phyloP scores from a whole-genome alignment of 2,113 vertebrate species.

The Benitochromis conjunctus region DNA sequence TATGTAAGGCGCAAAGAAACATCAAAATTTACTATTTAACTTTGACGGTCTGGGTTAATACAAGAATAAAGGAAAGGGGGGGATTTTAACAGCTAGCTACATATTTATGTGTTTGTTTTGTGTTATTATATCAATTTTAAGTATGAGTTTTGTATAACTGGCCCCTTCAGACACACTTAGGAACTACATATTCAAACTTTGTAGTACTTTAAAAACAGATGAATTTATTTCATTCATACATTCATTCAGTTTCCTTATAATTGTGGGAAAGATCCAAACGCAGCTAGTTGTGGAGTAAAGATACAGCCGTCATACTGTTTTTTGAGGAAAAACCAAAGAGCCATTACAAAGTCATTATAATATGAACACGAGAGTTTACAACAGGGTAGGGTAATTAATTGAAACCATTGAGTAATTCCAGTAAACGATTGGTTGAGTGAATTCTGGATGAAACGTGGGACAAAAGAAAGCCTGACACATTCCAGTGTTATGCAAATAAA shows the following conservation, averaged over 20 bases:
- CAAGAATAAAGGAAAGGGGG: background rate
- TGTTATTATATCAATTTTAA: background rate
- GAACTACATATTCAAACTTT: background rate
- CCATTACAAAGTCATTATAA: background rate
- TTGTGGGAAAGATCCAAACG: background rate
- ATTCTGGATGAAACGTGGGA: background rate
- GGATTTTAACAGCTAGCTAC: fast-evolving
- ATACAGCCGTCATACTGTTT: background rate
- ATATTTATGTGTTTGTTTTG: background rate
- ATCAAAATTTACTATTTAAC: background rate
- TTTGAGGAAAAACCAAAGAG: background rate
- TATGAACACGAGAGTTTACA: background rate
- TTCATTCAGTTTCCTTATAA: background rate
- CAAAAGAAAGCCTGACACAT: background rate
- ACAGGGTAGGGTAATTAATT: fast-evolving
- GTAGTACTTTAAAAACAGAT: background rate
- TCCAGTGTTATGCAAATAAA: background rate
- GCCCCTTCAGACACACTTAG: background rate
- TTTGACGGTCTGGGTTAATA: background rate
- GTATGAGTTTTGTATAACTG: background rate
- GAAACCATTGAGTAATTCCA: background rate
- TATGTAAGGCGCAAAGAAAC: background rate
- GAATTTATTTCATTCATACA: background rate
- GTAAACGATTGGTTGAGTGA: background rate
- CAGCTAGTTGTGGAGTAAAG: background rate